Evolutionary conservation across 2,113 vertebrate genomes (phyloP), one percentile per base, ranked within the genome.

Genomic region (Rhabdornis inornatus): DNA sequence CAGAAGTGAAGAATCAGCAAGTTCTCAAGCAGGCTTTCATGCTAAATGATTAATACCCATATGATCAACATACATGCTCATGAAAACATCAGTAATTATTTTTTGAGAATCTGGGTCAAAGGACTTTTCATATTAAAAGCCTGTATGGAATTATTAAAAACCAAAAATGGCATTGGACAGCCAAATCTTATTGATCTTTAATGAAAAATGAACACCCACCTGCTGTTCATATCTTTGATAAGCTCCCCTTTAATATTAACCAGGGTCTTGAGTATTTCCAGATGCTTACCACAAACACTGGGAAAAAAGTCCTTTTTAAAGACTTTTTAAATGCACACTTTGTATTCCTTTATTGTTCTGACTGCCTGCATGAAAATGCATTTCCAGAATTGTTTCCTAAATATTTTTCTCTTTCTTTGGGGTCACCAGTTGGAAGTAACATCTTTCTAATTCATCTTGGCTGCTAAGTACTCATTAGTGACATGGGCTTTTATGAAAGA

Each of bases 11-110:
- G 74, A 89, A 86, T 86, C 81, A 90, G 93, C 75, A 87, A 61
- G 77, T 92, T 93, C 63, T 66, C 42, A 44, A 60, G 13, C 44
- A 95, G 68, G 9, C 9, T 84, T 94, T 84, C 60, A 33, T 71
- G 74, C 24, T 77, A 61, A 83, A 95, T 83, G 63, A 94, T 90
- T 95, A 93, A 95, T 70, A 83, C 70, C 70, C 63, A 42, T 39
- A 61, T 31, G 49, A 92, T 87, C 65, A 87, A 87, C 70, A 89
- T 50, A 80, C 20, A 76, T 50, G 45, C 50, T 82, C 70, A 71
- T 49, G 40, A 89, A 94, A 94, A 89, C 39, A 70, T 11, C 84
- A 87, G 39, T 52, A 60, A 94, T 87, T 81, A 64, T 64, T 91
- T 78, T 91, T 61, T 82, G 37, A 84, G 87, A 78, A 56, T 55